Conservation (phyloP, 2,113 vertebrate genomes). For the Pyrgilauda ruficollis region DNA sequence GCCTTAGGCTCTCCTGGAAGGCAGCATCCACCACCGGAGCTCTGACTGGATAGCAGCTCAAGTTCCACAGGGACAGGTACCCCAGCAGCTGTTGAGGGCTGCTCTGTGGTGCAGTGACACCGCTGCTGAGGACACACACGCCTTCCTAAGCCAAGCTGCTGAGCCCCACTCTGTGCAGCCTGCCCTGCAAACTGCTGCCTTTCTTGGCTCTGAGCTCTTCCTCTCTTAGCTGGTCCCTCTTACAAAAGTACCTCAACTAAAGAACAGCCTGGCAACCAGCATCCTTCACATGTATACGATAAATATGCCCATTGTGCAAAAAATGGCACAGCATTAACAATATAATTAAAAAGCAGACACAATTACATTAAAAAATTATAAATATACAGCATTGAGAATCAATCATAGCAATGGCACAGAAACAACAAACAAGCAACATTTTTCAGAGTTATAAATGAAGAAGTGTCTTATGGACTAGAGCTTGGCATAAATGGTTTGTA, state of each 20-base stretch:
- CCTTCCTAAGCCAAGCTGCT: neutral
- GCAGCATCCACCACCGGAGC: neutral
- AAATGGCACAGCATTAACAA: neutral
- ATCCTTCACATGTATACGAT: neutral
- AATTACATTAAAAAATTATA: neutral
- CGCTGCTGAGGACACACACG: neutral
- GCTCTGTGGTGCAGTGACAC: neutral
- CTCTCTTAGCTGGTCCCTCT: neutral
- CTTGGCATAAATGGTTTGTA: neutral
- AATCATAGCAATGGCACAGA: neutral
- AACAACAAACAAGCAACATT: neutral
- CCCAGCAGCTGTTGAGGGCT: neutral
- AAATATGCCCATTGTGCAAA: neutral
- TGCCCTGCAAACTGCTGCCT: fast-evolving
- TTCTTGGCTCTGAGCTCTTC: neutral
- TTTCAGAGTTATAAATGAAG: neutral
- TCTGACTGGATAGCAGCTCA: neutral
- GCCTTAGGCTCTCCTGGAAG: neutral
- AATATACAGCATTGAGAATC: neutral
- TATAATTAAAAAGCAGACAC: neutral
- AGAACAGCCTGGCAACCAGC: neutral
- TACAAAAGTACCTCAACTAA: neutral
- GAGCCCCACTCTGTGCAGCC: neutral
- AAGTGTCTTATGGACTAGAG: neutral
- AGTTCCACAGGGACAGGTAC: neutral